Evolutionary conservation across 2,888 invertebrate species (phyloP).

Genomic region (Operophtera brumata): DNA sequence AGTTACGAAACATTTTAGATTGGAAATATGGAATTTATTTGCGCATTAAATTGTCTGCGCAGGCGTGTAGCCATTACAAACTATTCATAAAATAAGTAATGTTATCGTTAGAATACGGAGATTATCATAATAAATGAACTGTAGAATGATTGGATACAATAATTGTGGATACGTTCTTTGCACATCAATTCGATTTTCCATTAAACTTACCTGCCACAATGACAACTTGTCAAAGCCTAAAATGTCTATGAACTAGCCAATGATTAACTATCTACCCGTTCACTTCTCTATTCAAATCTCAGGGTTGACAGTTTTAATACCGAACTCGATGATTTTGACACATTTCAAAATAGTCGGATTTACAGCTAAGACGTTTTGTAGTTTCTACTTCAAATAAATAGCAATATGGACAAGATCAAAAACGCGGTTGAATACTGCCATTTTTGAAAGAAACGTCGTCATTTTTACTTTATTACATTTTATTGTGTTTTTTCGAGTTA

Average conservation of each 20-base stretch:
- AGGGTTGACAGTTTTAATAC: conserved; percentile 31
- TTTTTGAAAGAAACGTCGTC: no score
- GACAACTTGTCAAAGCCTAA: conserved; percentile 13
- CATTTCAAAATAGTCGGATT: conserved; percentile 32
- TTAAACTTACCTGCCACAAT: conserved; percentile 2
- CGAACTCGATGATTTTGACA: conserved; percentile 30
- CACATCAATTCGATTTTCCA: conserved; percentile 17
- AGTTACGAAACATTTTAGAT: conserved; percentile 62
- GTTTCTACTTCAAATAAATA: background rate
- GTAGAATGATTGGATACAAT: conserved; percentile 15
- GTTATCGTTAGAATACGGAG: conserved; percentile 17
- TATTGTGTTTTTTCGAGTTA: no score
- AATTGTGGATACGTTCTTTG: conserved; percentile 14
- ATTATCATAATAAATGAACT: conserved; percentile 25
- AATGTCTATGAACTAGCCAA: conserved; percentile 17
- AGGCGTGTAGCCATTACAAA: conserved; percentile 23
- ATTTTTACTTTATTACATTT: no score
- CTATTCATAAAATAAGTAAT: conserved; percentile 32
- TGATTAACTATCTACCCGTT: conserved; percentile 23
- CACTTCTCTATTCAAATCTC: conserved; percentile 28
- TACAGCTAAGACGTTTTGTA: conserved; percentile 17
- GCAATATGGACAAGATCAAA: no score
- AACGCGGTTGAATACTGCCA: no score
- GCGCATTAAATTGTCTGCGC: conserved; percentile 42
- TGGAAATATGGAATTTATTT: conserved; percentile 62